Conservation (phyloP, 2,888 invertebrate species). For the Hermodice carunculata region DNA sequence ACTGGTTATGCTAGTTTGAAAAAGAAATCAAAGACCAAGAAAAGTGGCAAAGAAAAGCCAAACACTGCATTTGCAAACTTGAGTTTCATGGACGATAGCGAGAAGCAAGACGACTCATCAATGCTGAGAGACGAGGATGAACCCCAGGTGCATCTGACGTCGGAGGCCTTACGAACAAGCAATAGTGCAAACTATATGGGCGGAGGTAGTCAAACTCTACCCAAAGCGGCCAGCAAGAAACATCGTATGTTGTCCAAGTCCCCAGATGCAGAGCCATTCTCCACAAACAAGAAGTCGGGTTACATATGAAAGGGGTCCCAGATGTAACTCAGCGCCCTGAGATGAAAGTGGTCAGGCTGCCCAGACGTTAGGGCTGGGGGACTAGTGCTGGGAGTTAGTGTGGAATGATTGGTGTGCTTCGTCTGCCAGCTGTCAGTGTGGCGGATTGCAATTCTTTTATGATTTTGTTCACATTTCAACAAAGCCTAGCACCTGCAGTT, state of each 20-base stretch:
- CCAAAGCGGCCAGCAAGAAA: constrained; percentile 32
- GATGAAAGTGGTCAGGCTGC: no score
- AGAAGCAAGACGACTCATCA: constrained; percentile 15
- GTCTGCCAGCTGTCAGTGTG: no score
- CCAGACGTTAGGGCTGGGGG: no score
- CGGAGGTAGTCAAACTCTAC: constrained; percentile 35
- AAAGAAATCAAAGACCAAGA: constrained; percentile 20
- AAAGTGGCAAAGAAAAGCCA: constrained; percentile 18
- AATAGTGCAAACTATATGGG: constrained; percentile 7
- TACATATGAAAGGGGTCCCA: no score
- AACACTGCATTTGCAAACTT: constrained; percentile 28
- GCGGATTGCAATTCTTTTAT: no score
- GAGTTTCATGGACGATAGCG: constrained; percentile 34
- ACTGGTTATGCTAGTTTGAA: constrained; percentile 21
- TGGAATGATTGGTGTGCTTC: no score
- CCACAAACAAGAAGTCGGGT: constrained; percentile 15
- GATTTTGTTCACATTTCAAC: no score
- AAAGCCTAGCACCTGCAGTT: no score
- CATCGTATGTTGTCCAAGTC: constrained; percentile 9
- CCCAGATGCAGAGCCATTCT: constrained; percentile 15
- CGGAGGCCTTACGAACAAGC: constrained; percentile 17
- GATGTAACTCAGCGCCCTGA: no score
- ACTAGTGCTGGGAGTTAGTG: no score
- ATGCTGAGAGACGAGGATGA: not conserved
- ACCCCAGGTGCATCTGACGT: constrained; percentile 12